Evolutionary conservation across 2,113 vertebrate genomes (phyloP), one percentile per base, ranked within the genome.

Genomic region (Prietella phreatophila): DNA sequence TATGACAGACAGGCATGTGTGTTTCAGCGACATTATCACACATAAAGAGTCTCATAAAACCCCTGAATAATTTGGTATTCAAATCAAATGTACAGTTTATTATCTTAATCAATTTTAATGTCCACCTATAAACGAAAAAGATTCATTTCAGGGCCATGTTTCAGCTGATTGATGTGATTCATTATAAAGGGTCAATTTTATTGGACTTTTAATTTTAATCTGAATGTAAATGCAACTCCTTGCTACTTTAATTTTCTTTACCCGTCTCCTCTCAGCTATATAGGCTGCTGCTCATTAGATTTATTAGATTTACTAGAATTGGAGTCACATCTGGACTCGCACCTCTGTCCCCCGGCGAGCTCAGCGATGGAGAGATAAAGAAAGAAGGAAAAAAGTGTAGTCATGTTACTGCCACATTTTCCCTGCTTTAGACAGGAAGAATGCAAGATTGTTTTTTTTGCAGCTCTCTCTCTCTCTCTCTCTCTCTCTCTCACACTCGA

Each of bases 291-390:
- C 82, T 84, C 82, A 84, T 84, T 84, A 84, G 61, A 53, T 84
- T 84, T 84, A 84, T 84, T 84, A 65, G 61, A 84, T 84, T 84
- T 67, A 67, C 82, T 84, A 67, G 61, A 84, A 84, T 84, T 67
- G 56, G 25, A 67, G 61, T 84, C 82, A 84, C 82, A 84, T 84
- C 82, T 84, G 82, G 82, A 84, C 60, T 84, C 61, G 61, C 82
- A 84, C 82, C 82, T 84, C 60, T 84, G 61, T 84, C 82, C 61
- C 82, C 82, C 7, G 61, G 60, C 42, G 61, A 84, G 61, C 42
- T 53, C 27, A 84, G 82, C 50, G 82, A 84, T 84, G 27, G 3
- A 67, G 39, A 84, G 82, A 84, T 84, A 84, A 84, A 84, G 42
- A 67, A 67, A n/a, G 27, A 47, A 82, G 80, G 79, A 20, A 30